These are phyloP conservation scores for Anthoscopus minutus DNA, from an alignment of 2,113 vertebrate genomes.

Conservation along the genomic window DNA sequence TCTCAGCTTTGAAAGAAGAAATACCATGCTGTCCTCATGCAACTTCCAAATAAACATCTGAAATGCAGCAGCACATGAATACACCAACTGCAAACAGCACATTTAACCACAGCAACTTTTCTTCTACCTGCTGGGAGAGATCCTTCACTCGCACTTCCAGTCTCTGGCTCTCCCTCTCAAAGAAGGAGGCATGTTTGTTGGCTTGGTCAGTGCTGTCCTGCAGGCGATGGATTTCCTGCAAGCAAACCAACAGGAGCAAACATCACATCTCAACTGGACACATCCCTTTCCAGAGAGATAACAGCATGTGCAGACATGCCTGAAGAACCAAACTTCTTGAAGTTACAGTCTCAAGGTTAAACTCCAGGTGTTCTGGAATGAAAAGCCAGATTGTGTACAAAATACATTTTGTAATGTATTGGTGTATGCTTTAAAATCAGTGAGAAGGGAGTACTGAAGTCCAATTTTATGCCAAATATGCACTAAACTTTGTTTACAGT, in stretches of 20 bases:
- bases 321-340: neutral
- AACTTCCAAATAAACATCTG: neutral
- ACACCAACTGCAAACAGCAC: neutral
- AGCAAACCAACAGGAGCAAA: neutral
- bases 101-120: neutral
- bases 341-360: neutral
- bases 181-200: constrained; percentile 83
- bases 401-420: neutral
- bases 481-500: neutral
- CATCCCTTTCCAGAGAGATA: neutral
- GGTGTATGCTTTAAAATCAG: neutral
- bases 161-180: constrained; percentile 88
- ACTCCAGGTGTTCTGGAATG: neutral
- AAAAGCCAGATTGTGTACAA: accelerated
- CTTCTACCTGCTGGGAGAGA: constrained; percentile 85
- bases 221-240: constrained; percentile 88
- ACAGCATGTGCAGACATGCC: neutral
- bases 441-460: neutral
- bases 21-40: neutral
- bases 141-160: constrained; percentile 86
- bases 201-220: constrained; percentile 88
- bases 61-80: neutral
- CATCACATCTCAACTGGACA: neutral
- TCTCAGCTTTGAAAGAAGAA: neutral
- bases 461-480: neutral